Base-by-base conservation (phyloP, 2,113 vertebrate genomes). In the Protobothrops flavoviridis region DNA sequence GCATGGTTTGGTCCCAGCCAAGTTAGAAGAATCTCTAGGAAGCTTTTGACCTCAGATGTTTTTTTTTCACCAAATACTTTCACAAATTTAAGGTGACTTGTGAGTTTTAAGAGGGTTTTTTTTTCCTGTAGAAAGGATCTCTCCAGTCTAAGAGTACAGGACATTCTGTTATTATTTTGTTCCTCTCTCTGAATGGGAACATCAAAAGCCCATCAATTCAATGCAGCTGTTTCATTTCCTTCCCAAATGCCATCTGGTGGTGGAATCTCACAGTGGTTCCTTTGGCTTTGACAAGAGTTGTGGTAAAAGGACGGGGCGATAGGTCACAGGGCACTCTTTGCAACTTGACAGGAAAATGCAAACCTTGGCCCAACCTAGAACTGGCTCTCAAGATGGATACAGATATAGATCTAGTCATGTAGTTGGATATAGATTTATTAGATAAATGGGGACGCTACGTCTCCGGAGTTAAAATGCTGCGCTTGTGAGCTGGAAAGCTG, bases 1-100 rank as follows among this genome's bases (percentile, higher is more conserved):
- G 91, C 57, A 33, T 91, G 61, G 61, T 91, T 95, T 94, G 93
- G 94, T 93, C 94, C 96, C 89, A 94, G 6, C 3, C 81, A 93
- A 45, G 69, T 90, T 89, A 95, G 94, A 88, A 81, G 86, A 94
- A 94, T 95, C 88, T 89, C 94, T 93, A 21, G 92, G 95, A 95
- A 95, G 93, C 87, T 95, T 95, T 90, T 93, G 94, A 96, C 95
- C 92, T 94, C 91, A 64, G 12, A 10, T 64, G 24, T 92, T 81
- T 95, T 90, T 90, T 95, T 50, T 50, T 50, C 8, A 94, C 94
- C 94, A 96, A 95, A 92, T 0, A 0, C 91, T 93, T 93, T 96
- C 48, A 88, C 10, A 89, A 97, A 90, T 96, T 96, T 94, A 95
- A 95, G 94, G 93, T 93, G 93, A 57, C 95, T 95, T 96, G 87